Evolutionary conservation across 2,797 vertebrate genomes (phyloP).

Genomic region (Hipposideros larvatus): DNA sequence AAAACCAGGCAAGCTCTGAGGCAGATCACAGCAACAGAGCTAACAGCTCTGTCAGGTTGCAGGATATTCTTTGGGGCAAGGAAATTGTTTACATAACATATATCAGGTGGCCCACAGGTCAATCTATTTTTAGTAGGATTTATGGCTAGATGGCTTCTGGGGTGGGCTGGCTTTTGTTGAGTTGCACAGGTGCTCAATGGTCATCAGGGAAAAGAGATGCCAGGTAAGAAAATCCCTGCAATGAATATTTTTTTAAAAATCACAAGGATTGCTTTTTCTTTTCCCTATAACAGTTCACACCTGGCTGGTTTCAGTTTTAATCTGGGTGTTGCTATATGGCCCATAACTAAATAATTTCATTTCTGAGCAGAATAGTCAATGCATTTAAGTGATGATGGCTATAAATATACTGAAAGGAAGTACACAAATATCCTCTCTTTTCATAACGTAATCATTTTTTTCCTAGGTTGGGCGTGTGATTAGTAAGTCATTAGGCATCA

Average conservation of each 20-base stretch:
- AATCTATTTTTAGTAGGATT: neutral
- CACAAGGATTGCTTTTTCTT: constrained; percentile 40
- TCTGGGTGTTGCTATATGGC: constrained; percentile 55
- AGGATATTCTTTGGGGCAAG: neutral
- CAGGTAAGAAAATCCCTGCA: neutral
- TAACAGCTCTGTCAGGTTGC: neutral
- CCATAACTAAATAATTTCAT: constrained; percentile 77
- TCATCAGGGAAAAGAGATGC: constrained; percentile 47
- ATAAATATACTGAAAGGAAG: constrained; percentile 68
- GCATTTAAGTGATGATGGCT: constrained; percentile 55
- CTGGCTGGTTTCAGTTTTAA: constrained; percentile 64
- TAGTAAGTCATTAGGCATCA: constrained; percentile 72
- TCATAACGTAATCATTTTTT: constrained; percentile 68
- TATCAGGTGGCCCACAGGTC: neutral
- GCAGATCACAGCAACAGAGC: constrained; percentile 15
- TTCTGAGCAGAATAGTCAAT: constrained; percentile 70
- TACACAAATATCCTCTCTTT: constrained; percentile 75
- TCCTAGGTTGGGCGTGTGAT: constrained; percentile 65
- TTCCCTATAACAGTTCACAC: constrained; percentile 13
- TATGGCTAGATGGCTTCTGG: neutral
- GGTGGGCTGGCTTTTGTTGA: constrained; percentile 1
- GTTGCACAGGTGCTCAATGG: neutral
- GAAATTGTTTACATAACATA: constrained; percentile 31
- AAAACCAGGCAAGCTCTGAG: constrained; percentile 51
- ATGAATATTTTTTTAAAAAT: neutral